phyloP scores from a whole-genome alignment of 2,888 invertebrate species.

The Parnassius smintheus region DNA sequence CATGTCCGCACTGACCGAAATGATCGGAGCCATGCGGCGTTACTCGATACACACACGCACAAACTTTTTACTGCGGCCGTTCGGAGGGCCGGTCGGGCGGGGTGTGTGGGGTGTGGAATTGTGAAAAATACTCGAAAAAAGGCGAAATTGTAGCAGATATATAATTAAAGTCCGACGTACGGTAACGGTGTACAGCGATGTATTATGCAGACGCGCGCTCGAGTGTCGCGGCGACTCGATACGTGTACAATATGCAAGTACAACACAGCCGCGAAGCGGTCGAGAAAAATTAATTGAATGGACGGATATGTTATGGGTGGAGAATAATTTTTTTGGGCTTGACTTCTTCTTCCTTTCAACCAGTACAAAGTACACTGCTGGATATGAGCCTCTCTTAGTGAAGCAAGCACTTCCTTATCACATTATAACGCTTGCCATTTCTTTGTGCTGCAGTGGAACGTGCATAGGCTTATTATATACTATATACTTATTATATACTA shows the following conservation, averaged over 20 bases:
- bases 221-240: slow-evolving; percentile 59
- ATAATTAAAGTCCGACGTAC: slow-evolving; percentile 79
- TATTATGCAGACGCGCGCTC: slow-evolving; percentile 74
- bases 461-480: too few species aligned
- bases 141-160: slow-evolving; percentile 81
- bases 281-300: slow-evolving; percentile 57
- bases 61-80: slow-evolving; percentile 65
- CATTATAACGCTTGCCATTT: too few species aligned
- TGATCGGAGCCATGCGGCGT: slow-evolving; percentile 36
- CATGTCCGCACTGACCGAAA: slow-evolving; percentile 34
- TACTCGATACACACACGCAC: slow-evolving; percentile 58
- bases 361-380: too few species aligned
- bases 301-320: slow-evolving; percentile 35
- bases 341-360: slow-evolving; percentile 30
- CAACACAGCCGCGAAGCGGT: slow-evolving; percentile 40
- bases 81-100: slow-evolving; percentile 50
- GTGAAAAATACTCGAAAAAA: slow-evolving; percentile 83
- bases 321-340: slow-evolving; percentile 40
- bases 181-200: slow-evolving; percentile 71
- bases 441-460: too few species aligned
- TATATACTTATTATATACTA: too few species aligned
- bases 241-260: slow-evolving; percentile 40
- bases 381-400: too few species aligned
- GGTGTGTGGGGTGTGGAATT: slow-evolving; percentile 68
- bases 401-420: too few species aligned